Evolutionary conservation across 1,140 invertebrate genomes (phyloP), one percentile per base, ranked within the genome.

Genomic region (Drosophila littoralis): DNA sequence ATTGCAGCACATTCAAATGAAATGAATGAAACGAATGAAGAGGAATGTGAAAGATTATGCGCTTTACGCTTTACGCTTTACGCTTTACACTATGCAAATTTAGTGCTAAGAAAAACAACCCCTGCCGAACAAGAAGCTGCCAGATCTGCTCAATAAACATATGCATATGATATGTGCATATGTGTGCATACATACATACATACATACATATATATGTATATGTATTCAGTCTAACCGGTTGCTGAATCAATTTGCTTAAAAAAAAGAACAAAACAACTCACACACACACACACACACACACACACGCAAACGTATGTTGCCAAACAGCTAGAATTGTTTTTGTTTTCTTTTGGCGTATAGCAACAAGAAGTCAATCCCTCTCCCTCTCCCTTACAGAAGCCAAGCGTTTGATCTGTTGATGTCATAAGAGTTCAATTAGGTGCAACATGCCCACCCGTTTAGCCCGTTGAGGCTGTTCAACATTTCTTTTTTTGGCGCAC

Each of bases 361-460:
- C 45, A 68, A 48, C 32, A 45, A 59, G 54, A 69, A 73, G 64
- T 68, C 40, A 58, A 58, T 17, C 55, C 8, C 28, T n/a, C 36
- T 17, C 9, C 5, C 10, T 38, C 51, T 7, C 32, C 2, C 48
- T 40, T 17, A 9, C 1, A 15, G 1, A 10, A 6, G 51, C 51
- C 42, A 71, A 79, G 74, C 71, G 63, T 51, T 68, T 63, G 74
- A 76, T 78, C 46, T 75, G 75, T 71, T 57, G 54, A 78, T 76
- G 82, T 82, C 82, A 86, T 85, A 77, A 73, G 65, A 64, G 82
- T 88, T 88, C 82, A 86, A 88, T 88, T 88, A 71, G 66, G 46
- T 67, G 63, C 63, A 65, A 69, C 58, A 50, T 57, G 50, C 71
- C 64, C 68, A 73, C 42, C 51, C 54, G 22, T 36, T 63, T 71